Evolutionary conservation across 2,797 vertebrate species (phyloP).

Genomic region (Hafferia zeledoni): DNA sequence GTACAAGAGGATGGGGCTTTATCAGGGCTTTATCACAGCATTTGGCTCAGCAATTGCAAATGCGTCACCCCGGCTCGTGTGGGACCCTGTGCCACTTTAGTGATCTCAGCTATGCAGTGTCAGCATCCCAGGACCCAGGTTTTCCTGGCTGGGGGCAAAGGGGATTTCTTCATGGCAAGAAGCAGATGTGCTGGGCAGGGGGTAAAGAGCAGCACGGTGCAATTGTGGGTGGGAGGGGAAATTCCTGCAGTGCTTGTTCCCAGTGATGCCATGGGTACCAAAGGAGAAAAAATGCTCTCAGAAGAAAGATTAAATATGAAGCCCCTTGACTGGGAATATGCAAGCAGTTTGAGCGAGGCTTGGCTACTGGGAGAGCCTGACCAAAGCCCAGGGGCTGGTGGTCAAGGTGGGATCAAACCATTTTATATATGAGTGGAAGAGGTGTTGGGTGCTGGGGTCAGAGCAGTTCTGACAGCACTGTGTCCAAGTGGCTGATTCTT

Average conservation of each 20-base stretch:
- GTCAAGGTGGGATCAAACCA: background rate
- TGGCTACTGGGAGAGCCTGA: background rate
- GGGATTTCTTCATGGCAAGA: accelerated
- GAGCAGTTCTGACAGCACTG: background rate
- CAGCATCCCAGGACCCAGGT: background rate
- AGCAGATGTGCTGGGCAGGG: background rate
- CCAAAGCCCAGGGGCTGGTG: background rate
- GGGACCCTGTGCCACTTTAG: background rate
- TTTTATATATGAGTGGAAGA: background rate
- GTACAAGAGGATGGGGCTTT: background rate
- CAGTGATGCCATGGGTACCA: background rate
- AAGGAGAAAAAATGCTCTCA: background rate
- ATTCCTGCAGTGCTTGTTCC: background rate
- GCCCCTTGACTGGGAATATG: background rate
- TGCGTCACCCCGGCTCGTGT: accelerated
- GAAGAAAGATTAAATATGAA: background rate
- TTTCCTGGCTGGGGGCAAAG: background rate
- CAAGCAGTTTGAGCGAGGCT: background rate
- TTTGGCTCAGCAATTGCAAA: background rate
- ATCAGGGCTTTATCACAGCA: background rate
- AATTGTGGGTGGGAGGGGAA: background rate
- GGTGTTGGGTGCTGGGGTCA: background rate
- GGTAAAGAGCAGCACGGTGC: accelerated
- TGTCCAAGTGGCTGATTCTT: accelerated
- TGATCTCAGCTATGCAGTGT: background rate